phyloP scores from a whole-genome alignment of 1,140 invertebrate species.

The Hirudo medicinalis region DNA sequence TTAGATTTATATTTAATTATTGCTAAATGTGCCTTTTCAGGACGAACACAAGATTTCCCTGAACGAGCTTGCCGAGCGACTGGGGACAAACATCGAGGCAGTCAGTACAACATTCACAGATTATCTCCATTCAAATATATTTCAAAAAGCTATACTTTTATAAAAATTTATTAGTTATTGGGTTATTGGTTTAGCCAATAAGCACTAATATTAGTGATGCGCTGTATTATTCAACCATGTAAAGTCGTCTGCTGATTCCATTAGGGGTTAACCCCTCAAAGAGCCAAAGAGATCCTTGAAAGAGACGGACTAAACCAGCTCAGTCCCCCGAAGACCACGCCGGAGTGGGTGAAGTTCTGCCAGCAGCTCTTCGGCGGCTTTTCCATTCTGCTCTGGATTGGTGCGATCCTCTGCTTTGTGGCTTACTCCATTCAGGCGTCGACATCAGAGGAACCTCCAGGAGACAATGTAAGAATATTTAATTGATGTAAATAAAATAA shows the following conservation, averaged over 20 bases:
- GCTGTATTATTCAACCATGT: constrained; percentile 2
- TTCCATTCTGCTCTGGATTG: constrained; percentile 87
- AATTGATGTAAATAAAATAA: no score
- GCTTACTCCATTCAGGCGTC: constrained; percentile 81
- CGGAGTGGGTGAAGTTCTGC: constrained; percentile 95
- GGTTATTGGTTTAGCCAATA: background rate
- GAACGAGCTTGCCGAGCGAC: constrained; percentile 86
- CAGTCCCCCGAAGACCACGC: constrained; percentile 80
- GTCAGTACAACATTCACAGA: background rate
- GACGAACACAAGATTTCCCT: constrained; percentile 93
- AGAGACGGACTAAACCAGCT: constrained; percentile 88
- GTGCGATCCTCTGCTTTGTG: constrained; percentile 88
- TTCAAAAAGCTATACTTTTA: background rate
- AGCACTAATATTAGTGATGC: background rate
- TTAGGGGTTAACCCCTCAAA: constrained; percentile 74
- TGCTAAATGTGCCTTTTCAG: constrained; percentile 23
- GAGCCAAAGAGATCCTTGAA: constrained; percentile 79
- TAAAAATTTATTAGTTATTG: background rate
- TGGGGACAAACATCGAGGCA: constrained; percentile 51
- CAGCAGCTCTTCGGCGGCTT: constrained; percentile 96
- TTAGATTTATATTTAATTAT: no score
- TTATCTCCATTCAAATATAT: no score
- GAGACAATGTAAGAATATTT: constrained; percentile 56
- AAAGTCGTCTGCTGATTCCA: no score
- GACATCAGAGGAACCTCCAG: constrained; percentile 73